Percentiles rank a stretch among this genome's conserved stretches.
Evolutionary conservation across 2,888 invertebrate species (phyloP).

Genomic region (Hetaerina titia): DNA sequence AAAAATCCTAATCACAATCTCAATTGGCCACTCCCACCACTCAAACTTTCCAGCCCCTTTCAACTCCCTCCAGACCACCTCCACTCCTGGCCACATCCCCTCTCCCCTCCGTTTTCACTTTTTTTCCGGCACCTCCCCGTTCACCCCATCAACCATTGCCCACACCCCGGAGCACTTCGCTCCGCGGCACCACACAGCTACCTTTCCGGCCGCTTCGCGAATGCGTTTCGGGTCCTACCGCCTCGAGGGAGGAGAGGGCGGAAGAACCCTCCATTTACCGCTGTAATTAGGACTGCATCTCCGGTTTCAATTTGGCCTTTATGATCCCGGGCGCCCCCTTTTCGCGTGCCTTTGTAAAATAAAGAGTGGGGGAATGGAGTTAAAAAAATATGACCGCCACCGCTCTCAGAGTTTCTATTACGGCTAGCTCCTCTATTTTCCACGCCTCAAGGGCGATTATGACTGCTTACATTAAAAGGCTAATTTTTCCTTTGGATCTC

Average conservation of each 20-base stretch:
- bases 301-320: conserved; percentile 13
- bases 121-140: neutral
- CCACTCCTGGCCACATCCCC: neutral
- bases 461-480: neutral
- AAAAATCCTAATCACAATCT: no score
- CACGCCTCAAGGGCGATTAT: neutral
- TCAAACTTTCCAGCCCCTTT: no score
- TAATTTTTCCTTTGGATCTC: neutral
- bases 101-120: neutral
- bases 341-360: neutral
- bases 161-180: neutral
- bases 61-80: no score
- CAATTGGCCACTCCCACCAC: no score
- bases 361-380: neutral
- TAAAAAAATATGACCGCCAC: no score
- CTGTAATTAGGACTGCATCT: conserved; percentile 35
- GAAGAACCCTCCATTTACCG: neutral
- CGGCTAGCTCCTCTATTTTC: neutral
- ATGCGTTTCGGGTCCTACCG: neutral
- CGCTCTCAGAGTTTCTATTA: no score
- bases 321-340: neutral
- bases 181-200: neutral
- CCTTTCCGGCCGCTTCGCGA: neutral
- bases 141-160: neutral
- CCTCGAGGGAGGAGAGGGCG: neutral